Percentiles rank a stretch among this genome's conserved stretches.
These are phyloP conservation scores for Agelastica alni DNA, from an alignment of 2,888 invertebrate species.

Conservation along the genomic window DNA sequence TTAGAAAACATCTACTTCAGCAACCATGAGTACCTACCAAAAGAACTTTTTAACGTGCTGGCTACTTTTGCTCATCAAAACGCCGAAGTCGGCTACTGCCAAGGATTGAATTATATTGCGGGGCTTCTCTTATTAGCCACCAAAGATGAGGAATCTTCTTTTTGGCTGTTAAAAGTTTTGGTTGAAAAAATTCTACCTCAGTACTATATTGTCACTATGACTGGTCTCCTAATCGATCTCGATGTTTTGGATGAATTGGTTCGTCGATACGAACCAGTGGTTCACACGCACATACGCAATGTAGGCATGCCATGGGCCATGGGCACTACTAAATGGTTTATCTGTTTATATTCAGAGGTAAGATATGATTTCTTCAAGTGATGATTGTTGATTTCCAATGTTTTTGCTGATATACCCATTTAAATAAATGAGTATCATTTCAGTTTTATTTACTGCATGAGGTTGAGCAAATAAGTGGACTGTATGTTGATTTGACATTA, in stretches of 20 bases:
- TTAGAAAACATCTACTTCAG: slow-evolving; percentile 94
- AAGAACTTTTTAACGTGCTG: slow-evolving; percentile 82
- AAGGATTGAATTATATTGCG: slow-evolving; percentile 93
- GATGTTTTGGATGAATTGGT: slow-evolving; percentile 88
- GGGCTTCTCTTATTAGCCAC: slow-evolving; percentile 82
- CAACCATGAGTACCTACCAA: slow-evolving; percentile 72
- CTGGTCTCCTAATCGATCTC: slow-evolving; percentile 85
- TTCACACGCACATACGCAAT: slow-evolving; percentile 78
- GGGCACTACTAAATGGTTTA: slow-evolving; percentile 93
- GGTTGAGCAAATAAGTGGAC: no score
- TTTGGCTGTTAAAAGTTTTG: slow-evolving; percentile 90
- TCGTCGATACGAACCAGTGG: slow-evolving; percentile 78
- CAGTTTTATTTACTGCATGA: no score
- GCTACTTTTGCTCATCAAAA: slow-evolving; percentile 90
- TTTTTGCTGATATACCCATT: no score
- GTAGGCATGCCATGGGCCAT: slow-evolving; percentile 88
- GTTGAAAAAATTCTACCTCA: slow-evolving; percentile 83
- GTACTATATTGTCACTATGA: slow-evolving; percentile 90
- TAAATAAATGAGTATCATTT: no score
- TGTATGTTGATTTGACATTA: no score
- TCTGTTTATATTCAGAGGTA: slow-evolving; percentile 89
- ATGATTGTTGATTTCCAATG: no score
- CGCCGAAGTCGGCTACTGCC: slow-evolving; percentile 87
- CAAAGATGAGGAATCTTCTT: slow-evolving; percentile 87
- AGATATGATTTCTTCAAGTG: no score